Evolutionary conservation across 2,113 vertebrate species (phyloP).

Genomic region (Mionectes macconnelli): DNA sequence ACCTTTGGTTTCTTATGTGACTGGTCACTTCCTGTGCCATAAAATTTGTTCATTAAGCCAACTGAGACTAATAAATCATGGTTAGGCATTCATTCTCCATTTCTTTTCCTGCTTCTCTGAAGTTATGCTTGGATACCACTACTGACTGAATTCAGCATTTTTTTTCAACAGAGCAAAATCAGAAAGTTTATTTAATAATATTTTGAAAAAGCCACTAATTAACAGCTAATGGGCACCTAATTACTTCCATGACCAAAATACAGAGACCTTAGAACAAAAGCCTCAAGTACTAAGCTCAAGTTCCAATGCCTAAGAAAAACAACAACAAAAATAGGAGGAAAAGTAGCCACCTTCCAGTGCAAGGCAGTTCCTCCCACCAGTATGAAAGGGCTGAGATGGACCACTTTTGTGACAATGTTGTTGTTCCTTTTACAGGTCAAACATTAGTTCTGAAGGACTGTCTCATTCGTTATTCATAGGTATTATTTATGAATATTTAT

Average conservation of each 20-base stretch:
- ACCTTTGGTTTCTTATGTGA: background rate
- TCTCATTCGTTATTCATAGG: conserved; percentile 69
- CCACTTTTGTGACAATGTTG: conserved; percentile 36
- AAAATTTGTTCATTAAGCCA: background rate
- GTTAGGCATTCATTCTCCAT: background rate
- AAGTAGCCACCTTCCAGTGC: background rate
- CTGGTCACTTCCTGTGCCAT: background rate
- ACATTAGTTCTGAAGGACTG: conserved; percentile 64
- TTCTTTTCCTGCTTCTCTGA: background rate
- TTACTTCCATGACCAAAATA: background rate
- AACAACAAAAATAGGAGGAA: background rate
- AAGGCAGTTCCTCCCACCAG: background rate
- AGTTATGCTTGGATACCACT: background rate
- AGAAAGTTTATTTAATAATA: background rate
- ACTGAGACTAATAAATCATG: background rate
- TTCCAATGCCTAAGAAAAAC: background rate
- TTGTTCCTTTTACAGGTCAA: conserved; percentile 63
- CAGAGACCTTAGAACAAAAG: background rate
- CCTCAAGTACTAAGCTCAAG: background rate
- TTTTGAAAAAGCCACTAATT: background rate
- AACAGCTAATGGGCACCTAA: background rate
- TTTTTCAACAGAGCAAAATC: background rate
- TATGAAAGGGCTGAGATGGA: background rate
- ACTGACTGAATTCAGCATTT: background rate
- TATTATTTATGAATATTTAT: conserved; percentile 73